Percentiles rank a stretch among this genome's conserved stretches.
Conservation (phyloP, 2,797 vertebrate species). For the Petrocephalus schoutedeni region DNA sequence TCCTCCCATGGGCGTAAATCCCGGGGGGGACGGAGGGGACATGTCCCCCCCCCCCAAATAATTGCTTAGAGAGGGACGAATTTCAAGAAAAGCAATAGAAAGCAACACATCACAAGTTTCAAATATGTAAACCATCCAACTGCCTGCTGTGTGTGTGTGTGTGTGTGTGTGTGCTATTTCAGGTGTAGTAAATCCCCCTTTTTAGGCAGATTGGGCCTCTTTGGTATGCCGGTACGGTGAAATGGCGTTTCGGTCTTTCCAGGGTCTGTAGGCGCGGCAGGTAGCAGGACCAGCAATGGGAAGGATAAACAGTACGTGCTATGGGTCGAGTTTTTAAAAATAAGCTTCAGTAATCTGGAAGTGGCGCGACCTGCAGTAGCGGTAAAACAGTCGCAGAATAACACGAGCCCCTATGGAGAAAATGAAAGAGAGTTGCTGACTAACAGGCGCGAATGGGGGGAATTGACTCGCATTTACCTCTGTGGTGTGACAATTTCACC, state of each 20-base stretch:
- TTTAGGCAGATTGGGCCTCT: not conserved
- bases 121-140: not conserved
- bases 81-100: not conserved
- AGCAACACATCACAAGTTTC: not conserved
- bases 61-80: too few species aligned
- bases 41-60: too few species aligned
- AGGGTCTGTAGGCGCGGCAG: not conserved
- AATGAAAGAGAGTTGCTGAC: conserved; percentile 26
- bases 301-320: not conserved
- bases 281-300: not conserved
- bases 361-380: conserved; percentile 5
- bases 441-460: conserved; percentile 27
- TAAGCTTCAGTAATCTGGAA: not conserved
- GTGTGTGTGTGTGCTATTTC: not conserved
- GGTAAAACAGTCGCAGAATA: conserved; percentile 34
- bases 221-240: not conserved
- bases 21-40: too few species aligned
- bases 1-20: too few species aligned
- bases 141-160: not conserved
- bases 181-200: not conserved
- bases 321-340: not conserved
- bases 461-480: conserved; percentile 34
- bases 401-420: conserved; percentile 22
- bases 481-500: conserved; percentile 33
- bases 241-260: not conserved